These are phyloP conservation scores for Drosophila dunni DNA, from an alignment of 1,140 invertebrate genomes.

Conservation along the genomic window DNA sequence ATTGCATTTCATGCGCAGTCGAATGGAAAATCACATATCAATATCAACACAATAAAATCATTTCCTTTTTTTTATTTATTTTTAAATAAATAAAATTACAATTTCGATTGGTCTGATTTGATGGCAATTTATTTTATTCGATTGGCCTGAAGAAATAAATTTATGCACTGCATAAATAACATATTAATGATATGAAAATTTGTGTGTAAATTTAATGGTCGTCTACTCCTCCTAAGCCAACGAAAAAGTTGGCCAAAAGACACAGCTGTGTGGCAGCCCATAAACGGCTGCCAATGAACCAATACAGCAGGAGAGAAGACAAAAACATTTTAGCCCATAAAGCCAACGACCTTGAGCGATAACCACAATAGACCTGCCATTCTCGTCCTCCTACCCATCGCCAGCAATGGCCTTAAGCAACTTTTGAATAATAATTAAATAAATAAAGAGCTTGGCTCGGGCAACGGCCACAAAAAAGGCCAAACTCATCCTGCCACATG, in stretches of 20 bases:
- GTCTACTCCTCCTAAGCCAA: background rate
- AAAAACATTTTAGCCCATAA: constrained; percentile 34
- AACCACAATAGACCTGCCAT: constrained; percentile 6
- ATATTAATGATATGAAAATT: constrained; percentile 63
- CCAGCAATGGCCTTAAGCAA: constrained; percentile 28
- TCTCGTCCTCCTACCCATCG: background rate
- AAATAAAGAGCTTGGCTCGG: constrained; percentile 60
- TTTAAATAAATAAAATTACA: constrained; percentile 15
- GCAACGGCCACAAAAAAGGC: constrained; percentile 21
- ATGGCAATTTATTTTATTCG: constrained; percentile 24
- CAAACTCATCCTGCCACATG: constrained; percentile 1
- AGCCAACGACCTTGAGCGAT: constrained; percentile 63
- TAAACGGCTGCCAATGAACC: constrained; percentile 61
- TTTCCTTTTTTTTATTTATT: too few relatives aligned
- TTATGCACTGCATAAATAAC: constrained; percentile 66
- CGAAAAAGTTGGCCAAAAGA: constrained; percentile 35
- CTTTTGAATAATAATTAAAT: constrained; percentile 80
- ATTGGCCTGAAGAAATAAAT: constrained; percentile 26
- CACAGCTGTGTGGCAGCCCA: constrained; percentile 47
- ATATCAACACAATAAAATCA: constrained; percentile 7
- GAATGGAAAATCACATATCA: constrained; percentile 21
- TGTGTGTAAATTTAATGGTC: constrained; percentile 55
- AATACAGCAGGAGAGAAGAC: constrained; percentile 8
- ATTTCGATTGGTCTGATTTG: constrained; percentile 30
- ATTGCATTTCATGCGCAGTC: constrained; percentile 17